Evolutionary conservation across 1,140 invertebrate species (phyloP).

Genomic region (Leptopilina boulardi): DNA sequence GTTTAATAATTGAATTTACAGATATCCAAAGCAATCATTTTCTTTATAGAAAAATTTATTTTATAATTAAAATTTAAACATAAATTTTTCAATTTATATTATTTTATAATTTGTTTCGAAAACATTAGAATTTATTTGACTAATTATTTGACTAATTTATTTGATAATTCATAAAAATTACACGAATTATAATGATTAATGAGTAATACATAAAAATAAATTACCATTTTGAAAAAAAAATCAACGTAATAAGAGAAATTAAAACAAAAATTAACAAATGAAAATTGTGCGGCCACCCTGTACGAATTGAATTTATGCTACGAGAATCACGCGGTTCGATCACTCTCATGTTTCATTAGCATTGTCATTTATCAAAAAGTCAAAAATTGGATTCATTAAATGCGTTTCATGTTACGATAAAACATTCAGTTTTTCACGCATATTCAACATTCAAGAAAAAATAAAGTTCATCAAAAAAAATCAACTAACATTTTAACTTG

Average conservation of each 20-base stretch:
- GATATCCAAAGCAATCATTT: too few species aligned
- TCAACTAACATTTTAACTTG: slow-evolving; percentile 72
- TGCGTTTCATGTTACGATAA: slow-evolving; percentile 45
- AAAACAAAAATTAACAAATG: neutral
- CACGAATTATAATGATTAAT: too few species aligned
- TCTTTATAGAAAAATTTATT: too few species aligned
- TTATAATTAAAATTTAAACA: too few species aligned
- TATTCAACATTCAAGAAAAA: slow-evolving; percentile 50
- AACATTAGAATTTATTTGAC: too few species aligned
- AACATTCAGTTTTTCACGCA: slow-evolving; percentile 43
- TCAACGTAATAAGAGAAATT: neutral
- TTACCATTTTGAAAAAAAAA: neutral
- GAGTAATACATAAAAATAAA: too few species aligned
- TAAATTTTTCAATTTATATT: too few species aligned
- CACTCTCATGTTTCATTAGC: slow-evolving; percentile 63
- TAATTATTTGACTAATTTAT: too few species aligned
- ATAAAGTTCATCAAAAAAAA: slow-evolving; percentile 67
- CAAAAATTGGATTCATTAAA: slow-evolving; percentile 24
- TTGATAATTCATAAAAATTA: too few species aligned
- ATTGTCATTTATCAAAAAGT: slow-evolving; percentile 55
- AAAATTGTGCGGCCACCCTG: neutral
- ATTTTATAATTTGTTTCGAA: too few species aligned
- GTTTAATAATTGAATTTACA: too few species aligned
- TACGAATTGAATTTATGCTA: slow-evolving; percentile 39
- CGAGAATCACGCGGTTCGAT: slow-evolving; percentile 64